Percentiles rank a stretch among this genome's conserved stretches.
Evolutionary conservation across 2,797 vertebrate species (phyloP).

Genomic region (Poeciliopsis gracilis): DNA sequence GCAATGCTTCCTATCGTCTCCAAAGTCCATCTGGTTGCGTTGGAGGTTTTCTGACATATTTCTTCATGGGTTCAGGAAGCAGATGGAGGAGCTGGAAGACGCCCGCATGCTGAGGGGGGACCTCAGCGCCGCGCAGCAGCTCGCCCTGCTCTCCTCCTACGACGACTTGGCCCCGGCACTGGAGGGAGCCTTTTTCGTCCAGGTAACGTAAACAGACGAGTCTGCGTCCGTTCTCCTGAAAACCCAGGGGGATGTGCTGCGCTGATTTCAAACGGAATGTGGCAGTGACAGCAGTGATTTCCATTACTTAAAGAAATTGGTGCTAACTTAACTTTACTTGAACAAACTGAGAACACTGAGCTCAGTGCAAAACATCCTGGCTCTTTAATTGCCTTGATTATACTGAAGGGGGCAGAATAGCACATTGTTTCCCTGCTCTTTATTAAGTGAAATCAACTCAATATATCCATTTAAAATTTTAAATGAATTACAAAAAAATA

Average conservation of each 20-base stretch:
- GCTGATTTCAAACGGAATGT: no score
- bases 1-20: background rate
- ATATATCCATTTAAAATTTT: background rate
- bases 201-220: conserved; percentile 73
- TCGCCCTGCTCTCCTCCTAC: conserved; percentile 84
- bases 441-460: background rate
- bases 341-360: background rate
- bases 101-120: conserved; percentile 85
- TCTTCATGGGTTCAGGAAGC: conserved; percentile 78
- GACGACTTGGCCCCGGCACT: conserved; percentile 84
- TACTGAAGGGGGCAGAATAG: conserved; percentile 26
- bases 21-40: background rate
- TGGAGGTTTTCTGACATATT: background rate
- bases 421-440: background rate
- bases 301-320: background rate
- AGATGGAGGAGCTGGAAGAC: conserved; percentile 85
- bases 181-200: conserved; percentile 91
- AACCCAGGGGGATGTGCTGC: background rate
- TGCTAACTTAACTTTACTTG: background rate
- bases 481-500: background rate
- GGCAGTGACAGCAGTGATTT: background rate
- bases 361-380: background rate
- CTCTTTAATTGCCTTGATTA: background rate
- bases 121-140: conserved; percentile 80
- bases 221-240: background rate